Conservation (phyloP, 2,888 invertebrate genomes). For the Eupithecia tripunctaria region DNA sequence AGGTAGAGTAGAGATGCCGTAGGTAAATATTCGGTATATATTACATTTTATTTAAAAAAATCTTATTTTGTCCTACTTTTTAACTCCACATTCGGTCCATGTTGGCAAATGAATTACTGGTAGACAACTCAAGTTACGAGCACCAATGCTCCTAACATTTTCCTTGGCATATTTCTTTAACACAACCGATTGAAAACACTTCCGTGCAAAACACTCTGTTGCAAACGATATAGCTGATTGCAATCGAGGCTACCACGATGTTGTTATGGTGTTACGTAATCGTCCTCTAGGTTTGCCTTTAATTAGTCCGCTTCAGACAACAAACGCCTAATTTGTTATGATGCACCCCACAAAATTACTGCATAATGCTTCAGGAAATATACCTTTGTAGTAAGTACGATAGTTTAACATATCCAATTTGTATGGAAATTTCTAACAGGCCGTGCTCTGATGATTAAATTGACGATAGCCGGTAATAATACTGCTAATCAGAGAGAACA, state of each 20-base stretch:
- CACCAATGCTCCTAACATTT: no score
- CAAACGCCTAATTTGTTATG: conserved; percentile 25
- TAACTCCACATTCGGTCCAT: no score
- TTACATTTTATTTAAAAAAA: no score
- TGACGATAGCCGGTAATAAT: not conserved
- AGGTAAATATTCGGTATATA: no score
- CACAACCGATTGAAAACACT: not conserved
- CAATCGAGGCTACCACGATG: not conserved
- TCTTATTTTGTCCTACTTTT: no score
- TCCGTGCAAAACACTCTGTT: not conserved
- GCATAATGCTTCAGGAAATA: conserved; percentile 24
- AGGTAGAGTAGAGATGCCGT: no score
- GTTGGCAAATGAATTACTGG: no score
- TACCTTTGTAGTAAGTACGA: conserved; percentile 27
- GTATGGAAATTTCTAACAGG: conserved; percentile 17
- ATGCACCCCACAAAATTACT: conserved; percentile 26
- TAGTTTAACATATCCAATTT: conserved; percentile 32
- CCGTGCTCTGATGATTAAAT: not conserved
- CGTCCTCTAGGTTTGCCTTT: conserved; percentile 2
- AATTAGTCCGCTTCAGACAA: conserved; percentile 16
- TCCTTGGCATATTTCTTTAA: not conserved
- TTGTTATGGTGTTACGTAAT: not conserved
- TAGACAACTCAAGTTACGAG: no score
- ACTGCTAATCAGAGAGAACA: not conserved
- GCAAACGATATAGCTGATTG: not conserved